Evolutionary conservation across 2,797 vertebrate species (phyloP).

Genomic region (Odontamblyopus rebecca): DNA sequence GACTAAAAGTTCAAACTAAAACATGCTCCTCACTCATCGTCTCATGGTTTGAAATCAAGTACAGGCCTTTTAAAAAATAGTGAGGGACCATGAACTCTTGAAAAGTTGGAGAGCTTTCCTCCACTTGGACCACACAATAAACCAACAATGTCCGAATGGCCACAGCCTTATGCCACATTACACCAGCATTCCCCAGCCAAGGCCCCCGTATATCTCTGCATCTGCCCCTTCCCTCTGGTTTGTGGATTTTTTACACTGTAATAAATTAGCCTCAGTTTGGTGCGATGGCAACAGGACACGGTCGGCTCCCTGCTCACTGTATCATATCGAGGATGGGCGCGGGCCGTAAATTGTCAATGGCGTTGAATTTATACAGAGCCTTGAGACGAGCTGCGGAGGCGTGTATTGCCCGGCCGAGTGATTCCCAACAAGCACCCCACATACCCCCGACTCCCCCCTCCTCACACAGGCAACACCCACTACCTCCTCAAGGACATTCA

Average conservation of each 20-base stretch:
- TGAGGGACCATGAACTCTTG: conserved; percentile 15
- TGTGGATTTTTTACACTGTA: conserved; percentile 69
- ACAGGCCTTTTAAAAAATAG: conserved; percentile 1
- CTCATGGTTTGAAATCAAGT: too few species aligned
- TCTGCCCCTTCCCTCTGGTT: conserved; percentile 29
- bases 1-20: too few species aligned
- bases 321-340: conserved; percentile 61
- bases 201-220: conserved; percentile 39
- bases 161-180: conserved; percentile 50
- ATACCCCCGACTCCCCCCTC: conserved; percentile 21
- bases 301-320: conserved; percentile 56
- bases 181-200: conserved; percentile 45
- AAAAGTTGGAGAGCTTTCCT: conserved; percentile 2
- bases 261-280: conserved; percentile 77
- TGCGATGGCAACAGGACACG: conserved; percentile 64
- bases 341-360: conserved; percentile 77
- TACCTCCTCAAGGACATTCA: conserved; percentile 75
- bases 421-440: conserved; percentile 65
- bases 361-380: conserved; percentile 74
- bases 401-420: conserved; percentile 64
- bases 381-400: conserved; percentile 61
- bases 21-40: too few species aligned
- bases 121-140: conserved; percentile 30
- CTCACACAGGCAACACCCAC: conserved; percentile 51
- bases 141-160: conserved; percentile 34